Base-by-base conservation (phyloP, 1,140 invertebrate species). In the Monochamus saltuarius region DNA sequence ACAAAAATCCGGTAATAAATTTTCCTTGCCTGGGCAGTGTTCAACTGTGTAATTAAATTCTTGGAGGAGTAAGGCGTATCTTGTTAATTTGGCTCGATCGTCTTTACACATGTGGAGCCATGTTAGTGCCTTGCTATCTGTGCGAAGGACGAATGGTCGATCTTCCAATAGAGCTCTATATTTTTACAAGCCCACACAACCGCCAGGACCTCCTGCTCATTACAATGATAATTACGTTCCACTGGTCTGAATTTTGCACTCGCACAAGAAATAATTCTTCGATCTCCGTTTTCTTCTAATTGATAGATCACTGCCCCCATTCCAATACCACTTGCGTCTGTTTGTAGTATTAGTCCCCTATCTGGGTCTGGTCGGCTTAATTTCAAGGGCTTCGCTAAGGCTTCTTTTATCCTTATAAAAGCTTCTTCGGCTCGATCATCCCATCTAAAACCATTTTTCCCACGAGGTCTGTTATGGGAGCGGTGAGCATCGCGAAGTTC, bases 141-240 rank as follows among this genome's bases (percentile, higher is more conserved):
- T 47, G 17, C 43, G 16, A 0, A 76, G 56, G 0, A 35, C 64
- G 51, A 75, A 76, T 1, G 43, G 56, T 7, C 63, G 34, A 34
- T 75, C 68, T 35, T 74, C 71, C 14, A 75, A 58, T 43, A 71
- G 71, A 3, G 38, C 62, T 11, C 64, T 54, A 47, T 68, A 77
- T 4, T 45, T 55, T 69, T 69, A 6, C 74, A 58, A 0, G 67
- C 72, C 73, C 73, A 75, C 0, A 76, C 43, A 0, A 73, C 43
- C 2, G 72, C 71, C 7, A 58, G 52, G 4, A 47, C 56, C 10
- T 66, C 57, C 22, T 64, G 14, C 35, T 53, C 34, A 19, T 42
- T 45, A n/a, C 56, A 34, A 39, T 65, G 66, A 34, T 65, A 68
- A 1, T 29, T n/a, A 38, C 8, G 11, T 16, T 63, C 61, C 0